Percentiles rank a stretch among this genome's conserved stretches.
phyloP scores from a whole-genome alignment of 2,888 invertebrate species.

The Andricus quercusramuli region DNA sequence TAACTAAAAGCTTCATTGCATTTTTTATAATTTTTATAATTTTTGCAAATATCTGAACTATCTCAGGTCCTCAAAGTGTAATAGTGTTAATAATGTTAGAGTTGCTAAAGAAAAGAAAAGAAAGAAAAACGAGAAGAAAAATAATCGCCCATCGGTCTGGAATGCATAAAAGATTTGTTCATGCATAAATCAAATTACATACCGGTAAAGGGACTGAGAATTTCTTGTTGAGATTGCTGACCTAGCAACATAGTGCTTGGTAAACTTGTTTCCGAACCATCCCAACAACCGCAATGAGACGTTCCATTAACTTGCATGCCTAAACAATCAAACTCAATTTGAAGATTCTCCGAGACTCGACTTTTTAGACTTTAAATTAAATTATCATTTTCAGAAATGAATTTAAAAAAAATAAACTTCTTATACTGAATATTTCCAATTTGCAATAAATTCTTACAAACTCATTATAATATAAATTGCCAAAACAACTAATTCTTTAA shows the following conservation, averaged over 20 bases:
- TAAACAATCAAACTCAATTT: constrained; percentile 52
- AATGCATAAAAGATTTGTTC: constrained; percentile 8
- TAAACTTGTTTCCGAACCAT: constrained; percentile 73
- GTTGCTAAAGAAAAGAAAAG: not conserved
- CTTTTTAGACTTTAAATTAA: not conserved
- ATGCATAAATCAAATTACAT: constrained; percentile 48
- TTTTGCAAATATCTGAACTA: not conserved
- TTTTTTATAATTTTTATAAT: too few relatives aligned
- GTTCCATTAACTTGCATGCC: constrained; percentile 77
- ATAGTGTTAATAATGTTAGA: constrained; percentile 10
- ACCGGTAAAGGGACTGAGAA: constrained; percentile 75
- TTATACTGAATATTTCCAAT: not conserved
- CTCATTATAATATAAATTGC: not conserved
- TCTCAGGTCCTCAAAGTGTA: not conserved
- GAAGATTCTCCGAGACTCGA: constrained; percentile 22
- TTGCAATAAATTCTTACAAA: not conserved
- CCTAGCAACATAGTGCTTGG: constrained; percentile 76
- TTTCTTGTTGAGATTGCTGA: constrained; percentile 76
- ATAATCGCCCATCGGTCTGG: not conserved
- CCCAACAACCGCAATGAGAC: constrained; percentile 75
- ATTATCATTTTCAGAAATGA: not conserved
- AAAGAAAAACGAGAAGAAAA: constrained; percentile 1
- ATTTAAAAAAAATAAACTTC: not conserved
- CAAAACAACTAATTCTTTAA: not conserved
- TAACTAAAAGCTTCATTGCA: too few relatives aligned